These are phyloP conservation scores for Myiagra hebetior DNA, from an alignment of 2,113 vertebrate species.

Conservation along the genomic window DNA sequence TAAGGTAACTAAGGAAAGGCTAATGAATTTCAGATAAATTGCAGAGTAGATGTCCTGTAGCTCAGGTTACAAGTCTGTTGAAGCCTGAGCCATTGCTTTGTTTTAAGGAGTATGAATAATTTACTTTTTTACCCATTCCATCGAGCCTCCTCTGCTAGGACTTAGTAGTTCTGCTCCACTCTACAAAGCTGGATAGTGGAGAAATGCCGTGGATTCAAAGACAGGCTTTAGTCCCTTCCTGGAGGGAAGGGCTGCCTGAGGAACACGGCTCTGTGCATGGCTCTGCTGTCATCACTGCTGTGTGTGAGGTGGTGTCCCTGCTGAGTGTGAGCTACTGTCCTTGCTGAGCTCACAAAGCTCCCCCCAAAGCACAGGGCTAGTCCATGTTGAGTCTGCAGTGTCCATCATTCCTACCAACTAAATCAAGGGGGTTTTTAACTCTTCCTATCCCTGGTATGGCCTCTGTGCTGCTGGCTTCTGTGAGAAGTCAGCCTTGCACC, in stretches of 20 bases:
- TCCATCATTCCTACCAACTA: not conserved
- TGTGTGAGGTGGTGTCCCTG: not conserved
- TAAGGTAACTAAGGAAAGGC: not conserved
- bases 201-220: not conserved
- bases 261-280: fast-evolving
- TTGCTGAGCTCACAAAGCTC: not conserved
- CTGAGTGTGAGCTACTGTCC: not conserved
- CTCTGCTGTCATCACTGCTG: not conserved
- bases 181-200: fast-evolving
- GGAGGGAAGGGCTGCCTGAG: not conserved
- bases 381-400: not conserved
- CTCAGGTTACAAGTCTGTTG: not conserved
- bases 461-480: not conserved
- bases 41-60: not conserved
- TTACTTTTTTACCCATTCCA: not conserved
- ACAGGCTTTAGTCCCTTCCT: not conserved
- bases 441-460: not conserved
- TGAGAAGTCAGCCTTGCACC: not conserved
- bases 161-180: not conserved
- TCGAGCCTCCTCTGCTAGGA: not conserved
- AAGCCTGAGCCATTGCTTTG: not conserved
- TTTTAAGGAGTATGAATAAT: conserved; percentile 6
- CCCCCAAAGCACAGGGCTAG: not conserved
- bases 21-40: conserved; percentile 16
- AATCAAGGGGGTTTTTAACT: not conserved